Percentiles rank a stretch among this genome's conserved stretches.
Conservation (phyloP, 2,113 vertebrate species). For the Cnemophilus loriae region DNA sequence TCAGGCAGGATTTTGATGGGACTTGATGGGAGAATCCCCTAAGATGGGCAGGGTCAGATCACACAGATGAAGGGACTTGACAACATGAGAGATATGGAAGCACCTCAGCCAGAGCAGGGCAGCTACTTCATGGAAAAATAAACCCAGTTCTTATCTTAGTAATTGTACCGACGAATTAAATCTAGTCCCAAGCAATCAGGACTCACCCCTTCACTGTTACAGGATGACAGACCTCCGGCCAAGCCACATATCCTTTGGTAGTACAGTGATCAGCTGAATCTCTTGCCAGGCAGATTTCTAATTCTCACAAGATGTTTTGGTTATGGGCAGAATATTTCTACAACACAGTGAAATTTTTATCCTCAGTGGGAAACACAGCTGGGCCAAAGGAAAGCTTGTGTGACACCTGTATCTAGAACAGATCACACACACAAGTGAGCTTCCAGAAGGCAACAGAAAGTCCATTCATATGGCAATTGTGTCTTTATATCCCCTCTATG, state of each 20-base stretch:
- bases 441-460: constrained; percentile 11
- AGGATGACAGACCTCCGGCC: neutral
- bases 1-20: neutral
- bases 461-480: neutral
- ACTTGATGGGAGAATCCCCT: neutral
- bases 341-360: neutral
- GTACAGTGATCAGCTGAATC: neutral
- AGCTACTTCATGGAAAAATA: neutral
- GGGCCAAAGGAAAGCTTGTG: neutral
- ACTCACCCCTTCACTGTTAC: neutral
- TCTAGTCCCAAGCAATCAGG: neutral
- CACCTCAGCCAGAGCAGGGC: neutral
- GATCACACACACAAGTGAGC: neutral
- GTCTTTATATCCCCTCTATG: constrained; percentile 25
- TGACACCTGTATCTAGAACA: neutral
- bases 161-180: neutral
- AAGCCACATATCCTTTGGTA: neutral
- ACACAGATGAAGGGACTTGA: neutral
- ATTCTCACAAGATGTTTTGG: neutral
- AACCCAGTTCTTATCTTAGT: neutral
- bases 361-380: neutral
- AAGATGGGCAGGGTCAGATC: neutral
- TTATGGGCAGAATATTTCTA: neutral
- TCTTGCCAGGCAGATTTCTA: neutral
- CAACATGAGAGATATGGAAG: neutral